Conservation (phyloP, 2,797 vertebrate genomes). For the Hirundo rustica region DNA sequence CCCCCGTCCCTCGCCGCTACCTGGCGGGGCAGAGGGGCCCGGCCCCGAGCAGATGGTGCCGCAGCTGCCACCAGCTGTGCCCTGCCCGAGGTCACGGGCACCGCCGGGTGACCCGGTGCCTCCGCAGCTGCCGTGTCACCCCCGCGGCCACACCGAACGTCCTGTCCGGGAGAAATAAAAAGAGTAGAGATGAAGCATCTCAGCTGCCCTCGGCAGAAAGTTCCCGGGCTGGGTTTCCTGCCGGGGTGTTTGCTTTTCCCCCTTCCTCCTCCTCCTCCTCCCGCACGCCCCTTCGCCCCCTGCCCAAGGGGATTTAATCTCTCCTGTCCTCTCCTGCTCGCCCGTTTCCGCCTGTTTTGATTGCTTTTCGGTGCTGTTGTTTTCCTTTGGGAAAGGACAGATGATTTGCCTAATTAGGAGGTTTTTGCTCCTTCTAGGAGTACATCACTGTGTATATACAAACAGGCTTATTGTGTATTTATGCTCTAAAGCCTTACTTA, state of each 20-base stretch:
- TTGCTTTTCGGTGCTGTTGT: not conserved
- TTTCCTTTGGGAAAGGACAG: not conserved
- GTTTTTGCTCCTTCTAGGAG: not conserved
- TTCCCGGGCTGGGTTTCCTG: constrained; percentile 58
- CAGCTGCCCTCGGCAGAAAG: constrained; percentile 79
- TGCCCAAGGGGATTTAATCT: not conserved
- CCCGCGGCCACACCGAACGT: constrained; percentile 78
- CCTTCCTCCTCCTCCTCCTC: too few species aligned
- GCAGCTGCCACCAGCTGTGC: constrained; percentile 94
- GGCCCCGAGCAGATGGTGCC: constrained; percentile 88
- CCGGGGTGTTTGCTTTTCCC: not conserved
- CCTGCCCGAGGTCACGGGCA: constrained; percentile 83
- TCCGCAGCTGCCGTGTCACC: constrained; percentile 85
- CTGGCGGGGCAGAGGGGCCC: not conserved
- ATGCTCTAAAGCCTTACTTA: not conserved
- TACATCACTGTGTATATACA: not conserved
- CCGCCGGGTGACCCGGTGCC: constrained; percentile 36
- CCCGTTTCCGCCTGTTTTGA: not conserved
- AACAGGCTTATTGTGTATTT: not conserved
- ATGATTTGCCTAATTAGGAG: not conserved
- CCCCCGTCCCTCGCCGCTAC: not conserved
- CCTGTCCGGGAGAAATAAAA: constrained; percentile 66
- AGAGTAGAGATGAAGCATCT: constrained; percentile 72
- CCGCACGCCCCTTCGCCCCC: not conserved
- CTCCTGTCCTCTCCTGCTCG: not conserved